phyloP scores from a whole-genome alignment of 2,113 vertebrate species.

The Aptenodytes patagonicus region DNA sequence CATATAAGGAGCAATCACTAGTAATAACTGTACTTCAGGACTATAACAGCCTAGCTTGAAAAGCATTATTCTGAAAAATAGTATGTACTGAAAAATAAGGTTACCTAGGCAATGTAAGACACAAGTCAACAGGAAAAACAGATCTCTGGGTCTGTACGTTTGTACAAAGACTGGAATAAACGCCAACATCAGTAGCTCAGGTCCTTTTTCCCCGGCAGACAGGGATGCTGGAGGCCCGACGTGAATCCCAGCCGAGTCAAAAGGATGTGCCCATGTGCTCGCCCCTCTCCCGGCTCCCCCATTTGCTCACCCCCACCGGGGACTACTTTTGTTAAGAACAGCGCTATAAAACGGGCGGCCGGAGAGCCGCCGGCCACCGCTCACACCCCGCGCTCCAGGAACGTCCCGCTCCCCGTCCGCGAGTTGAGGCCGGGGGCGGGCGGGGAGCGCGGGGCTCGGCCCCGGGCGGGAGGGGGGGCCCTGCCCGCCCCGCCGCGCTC shows the following conservation, averaged over 20 bases:
- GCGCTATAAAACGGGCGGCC: not conserved
- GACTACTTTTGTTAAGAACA: not conserved
- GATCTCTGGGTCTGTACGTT: not conserved
- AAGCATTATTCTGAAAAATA: not conserved
- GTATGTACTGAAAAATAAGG: not conserved
- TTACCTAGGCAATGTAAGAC: not conserved
- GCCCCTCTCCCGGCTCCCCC: not conserved
- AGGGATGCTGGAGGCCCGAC: not conserved
- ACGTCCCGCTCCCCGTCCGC: not conserved
- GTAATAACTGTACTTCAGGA: not conserved
- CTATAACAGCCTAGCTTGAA: not conserved
- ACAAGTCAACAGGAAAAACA: not conserved
- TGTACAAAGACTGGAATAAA: not conserved
- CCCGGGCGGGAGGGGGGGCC: not conserved
- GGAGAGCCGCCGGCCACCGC: not conserved
- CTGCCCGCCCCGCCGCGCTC: too few species aligned
- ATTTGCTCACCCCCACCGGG: not conserved
- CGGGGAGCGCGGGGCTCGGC: not conserved
- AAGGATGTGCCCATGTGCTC: not conserved
- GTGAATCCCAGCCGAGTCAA: not conserved
- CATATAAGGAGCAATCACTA: not conserved
- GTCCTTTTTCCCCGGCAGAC: not conserved
- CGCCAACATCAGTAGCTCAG: not conserved
- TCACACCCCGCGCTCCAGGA: not conserved
- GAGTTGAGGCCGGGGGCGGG: not conserved